Percentiles rank a stretch among this genome's conserved stretches.
These are phyloP conservation scores for Lasius platythorax DNA, from an alignment of 2,888 invertebrate genomes.

Conservation along the genomic window DNA sequence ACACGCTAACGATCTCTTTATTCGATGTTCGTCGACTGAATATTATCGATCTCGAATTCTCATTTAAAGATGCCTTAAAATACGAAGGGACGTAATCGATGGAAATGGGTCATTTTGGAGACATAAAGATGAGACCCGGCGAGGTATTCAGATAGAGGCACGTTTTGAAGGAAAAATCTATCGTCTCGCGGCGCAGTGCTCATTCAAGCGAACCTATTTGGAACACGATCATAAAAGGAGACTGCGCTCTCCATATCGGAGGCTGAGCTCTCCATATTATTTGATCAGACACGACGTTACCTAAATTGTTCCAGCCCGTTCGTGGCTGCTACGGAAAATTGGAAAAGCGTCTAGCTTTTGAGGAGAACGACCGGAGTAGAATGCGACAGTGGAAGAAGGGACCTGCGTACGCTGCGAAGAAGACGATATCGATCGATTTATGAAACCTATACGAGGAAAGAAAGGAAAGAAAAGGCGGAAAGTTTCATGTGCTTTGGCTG, in stretches of 20 bases:
- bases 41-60: constrained; percentile 23
- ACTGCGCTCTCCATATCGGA: constrained; percentile 72
- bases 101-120: constrained; percentile 23
- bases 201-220: constrained; percentile 74
- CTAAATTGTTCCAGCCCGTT: constrained; percentile 76
- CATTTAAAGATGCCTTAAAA: constrained; percentile 34
- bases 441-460: constrained; percentile 24
- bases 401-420: constrained; percentile 39
- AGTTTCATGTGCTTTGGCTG: not conserved
- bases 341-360: constrained; percentile 71
- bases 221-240: constrained; percentile 74
- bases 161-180: constrained; percentile 67
- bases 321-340: constrained; percentile 75
- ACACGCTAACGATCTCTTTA: constrained; percentile 28
- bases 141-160: constrained; percentile 50
- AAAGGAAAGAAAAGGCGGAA: constrained; percentile 12
- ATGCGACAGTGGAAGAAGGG: constrained; percentile 51
- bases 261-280: constrained; percentile 74
- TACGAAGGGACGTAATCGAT: constrained; percentile 44
- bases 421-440: constrained; percentile 71
- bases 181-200: constrained; percentile 68
- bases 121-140: constrained; percentile 27
- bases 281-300: constrained; percentile 76
- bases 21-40: not conserved
- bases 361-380: constrained; percentile 55